phyloP scores from a whole-genome alignment of 2,797 vertebrate species.

The Takifugu ocellatus region DNA sequence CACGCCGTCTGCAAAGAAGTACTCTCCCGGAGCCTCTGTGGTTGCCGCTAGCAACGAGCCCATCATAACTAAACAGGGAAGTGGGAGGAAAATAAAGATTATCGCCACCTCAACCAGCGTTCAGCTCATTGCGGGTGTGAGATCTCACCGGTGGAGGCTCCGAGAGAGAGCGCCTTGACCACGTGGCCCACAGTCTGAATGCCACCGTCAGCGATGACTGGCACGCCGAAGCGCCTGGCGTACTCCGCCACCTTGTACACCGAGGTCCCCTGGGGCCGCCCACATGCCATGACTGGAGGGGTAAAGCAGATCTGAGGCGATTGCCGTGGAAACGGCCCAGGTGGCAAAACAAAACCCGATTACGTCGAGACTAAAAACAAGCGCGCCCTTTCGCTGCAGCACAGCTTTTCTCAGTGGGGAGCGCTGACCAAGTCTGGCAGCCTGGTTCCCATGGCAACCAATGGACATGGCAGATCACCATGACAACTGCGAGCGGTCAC shows the following conservation, averaged over 20 bases:
- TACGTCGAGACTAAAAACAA: too few relatives aligned
- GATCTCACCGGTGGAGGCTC: conserved; percentile 87
- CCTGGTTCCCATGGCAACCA: conserved; percentile 59
- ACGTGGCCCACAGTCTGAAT: conserved; percentile 93
- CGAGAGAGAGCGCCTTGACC: conserved; percentile 90
- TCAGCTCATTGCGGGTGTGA: not conserved
- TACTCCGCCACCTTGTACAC: conserved; percentile 96
- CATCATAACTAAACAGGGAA: conserved; percentile 85
- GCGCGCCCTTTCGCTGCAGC: conserved; percentile 1
- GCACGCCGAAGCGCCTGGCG: conserved; percentile 90
- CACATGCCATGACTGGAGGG: conserved; percentile 87
- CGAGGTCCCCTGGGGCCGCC: conserved; percentile 90
- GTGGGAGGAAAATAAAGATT: not conserved
- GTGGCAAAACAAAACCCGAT: too few relatives aligned
- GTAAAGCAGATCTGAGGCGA: not conserved
- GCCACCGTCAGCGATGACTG: conserved; percentile 90
- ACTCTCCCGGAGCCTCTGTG: conserved; percentile 91
- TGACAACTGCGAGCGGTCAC: conserved; percentile 57
- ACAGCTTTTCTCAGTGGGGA: conserved; percentile 1
- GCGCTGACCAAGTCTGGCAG: conserved; percentile 32
- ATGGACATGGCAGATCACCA: conserved; percentile 52
- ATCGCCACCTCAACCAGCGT: not conserved
- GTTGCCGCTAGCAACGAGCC: conserved; percentile 91
- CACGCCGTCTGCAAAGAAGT: conserved; percentile 92
- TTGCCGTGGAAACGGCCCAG: not conserved